Base-by-base conservation (phyloP, 2,113 vertebrate species). In the Bathybates hornii region DNA sequence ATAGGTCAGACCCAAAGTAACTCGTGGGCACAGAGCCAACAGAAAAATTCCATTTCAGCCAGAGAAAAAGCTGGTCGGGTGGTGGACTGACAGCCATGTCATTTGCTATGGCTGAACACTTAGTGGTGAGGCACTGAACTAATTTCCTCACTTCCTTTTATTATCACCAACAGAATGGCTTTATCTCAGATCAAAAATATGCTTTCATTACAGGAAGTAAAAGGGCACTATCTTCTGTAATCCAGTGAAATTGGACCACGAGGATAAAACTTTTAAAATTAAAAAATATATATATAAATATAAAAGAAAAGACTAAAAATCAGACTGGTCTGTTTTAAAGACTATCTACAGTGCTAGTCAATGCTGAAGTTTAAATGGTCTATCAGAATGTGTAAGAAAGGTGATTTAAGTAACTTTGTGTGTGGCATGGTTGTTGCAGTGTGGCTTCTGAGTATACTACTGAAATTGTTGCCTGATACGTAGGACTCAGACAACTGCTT, bases 1-100 rank as follows among this genome's bases (percentile, higher is more conserved):
- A 54, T 6, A 4, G 59, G 90, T 91, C 85, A 84, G 48, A 12
- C 24, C 81, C 53, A 89, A 83, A 92, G 92, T 88, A 86, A 89
- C 36, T 83, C 45, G 53, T 81, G 76, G 85, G 91, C 87, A 84
- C 3, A 13, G 52, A 86, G 91, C 89, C 88, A 90, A 73, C 29
- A 38, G 82, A 80, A 21, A 84, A 84, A 86, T 84, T 80, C 59
- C 56, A 50, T 85, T 54, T 78, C 85, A 84, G 34, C 45, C 78
- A 61, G 32, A 79, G 34, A 56, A 85, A 85, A 87, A 52, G 34
- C 57, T n/a, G 45, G 5, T 27, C 34, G 76, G 71, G 21, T 24
- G 21, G 71, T 32, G 5, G 27, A 85, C 43, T 48, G 84, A 50
- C 66, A 86, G 54, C 57, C 57, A n/a, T 85, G 84, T 56, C 52